These are phyloP conservation scores for Platygyra sinensis DNA, from an alignment of 64 coral and sea anemone species.

Conservation along the genomic window DNA sequence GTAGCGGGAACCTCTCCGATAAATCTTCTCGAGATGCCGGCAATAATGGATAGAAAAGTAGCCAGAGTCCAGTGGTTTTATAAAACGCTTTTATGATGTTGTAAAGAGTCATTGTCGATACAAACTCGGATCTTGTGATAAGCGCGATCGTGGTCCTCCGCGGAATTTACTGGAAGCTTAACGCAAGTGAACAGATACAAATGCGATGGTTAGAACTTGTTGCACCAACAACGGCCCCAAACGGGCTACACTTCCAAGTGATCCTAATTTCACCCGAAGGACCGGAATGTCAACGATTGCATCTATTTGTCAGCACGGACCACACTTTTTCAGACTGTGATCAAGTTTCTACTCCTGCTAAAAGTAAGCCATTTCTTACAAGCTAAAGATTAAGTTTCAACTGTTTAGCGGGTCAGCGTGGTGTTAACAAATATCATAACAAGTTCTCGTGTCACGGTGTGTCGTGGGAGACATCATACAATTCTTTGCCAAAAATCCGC, in stretches of 20 bases:
- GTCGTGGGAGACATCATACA: slow-evolving; percentile 53
- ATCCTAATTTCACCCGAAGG: neutral
- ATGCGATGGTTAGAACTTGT: neutral
- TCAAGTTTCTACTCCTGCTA: neutral
- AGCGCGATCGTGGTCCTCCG: slow-evolving; percentile 33
- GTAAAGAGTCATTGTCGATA: neutral
- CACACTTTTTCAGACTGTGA: slow-evolving; percentile 20
- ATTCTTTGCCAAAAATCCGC: slow-evolving; percentile 31
- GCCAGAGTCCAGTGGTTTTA: slow-evolving; percentile 41
- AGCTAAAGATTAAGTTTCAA: slow-evolving; percentile 36
- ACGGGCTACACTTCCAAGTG: neutral
- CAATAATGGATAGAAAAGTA: slow-evolving; percentile 31
- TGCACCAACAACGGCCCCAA: neutral
- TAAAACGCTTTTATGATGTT: slow-evolving; percentile 26
- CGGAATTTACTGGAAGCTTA: neutral
- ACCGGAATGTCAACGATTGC: slow-evolving; percentile 18
- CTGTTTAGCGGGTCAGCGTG: slow-evolving; percentile 18
- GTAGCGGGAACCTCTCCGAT: slow-evolving; percentile 29
- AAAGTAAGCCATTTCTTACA: slow-evolving; percentile 11
- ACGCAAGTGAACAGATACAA: slow-evolving; percentile 51
- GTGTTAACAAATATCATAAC: slow-evolving; percentile 1
- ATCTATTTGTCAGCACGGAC: slow-evolving; percentile 24
- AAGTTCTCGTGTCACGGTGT: slow-evolving; percentile 43
- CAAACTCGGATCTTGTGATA: neutral
- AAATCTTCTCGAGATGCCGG: slow-evolving; percentile 44